Base-by-base conservation (phyloP, 2,113 vertebrate species). In the Clinocottus analis region DNA sequence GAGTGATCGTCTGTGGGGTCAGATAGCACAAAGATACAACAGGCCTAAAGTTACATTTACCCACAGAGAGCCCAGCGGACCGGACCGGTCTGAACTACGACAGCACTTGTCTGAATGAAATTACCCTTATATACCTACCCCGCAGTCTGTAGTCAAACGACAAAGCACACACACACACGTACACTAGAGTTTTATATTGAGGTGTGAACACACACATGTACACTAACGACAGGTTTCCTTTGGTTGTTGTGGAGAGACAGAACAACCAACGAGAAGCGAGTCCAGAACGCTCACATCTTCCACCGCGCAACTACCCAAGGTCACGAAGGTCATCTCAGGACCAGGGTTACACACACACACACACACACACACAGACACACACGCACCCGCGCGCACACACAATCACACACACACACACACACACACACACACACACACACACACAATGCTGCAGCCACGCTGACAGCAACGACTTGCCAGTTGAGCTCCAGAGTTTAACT, bases 1-100 rank as follows among this genome's bases (percentile, higher is more conserved):
- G 97, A 98, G 91, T 98, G 98, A 92, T 99, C 98, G 90, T 99
- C 98, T 99, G 94, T 93, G 93, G 94, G 94, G 75, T 95, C 94
- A 95, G 93, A 95, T 94, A 87, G 88, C 91, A 92, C 73, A 93
- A 87, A 90, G 89, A 92, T 88, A 89, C 90, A 91, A 87, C 88
- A 85, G 71, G 93, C 93, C 94, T 95, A 94, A 95, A 94, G 94
- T 95, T 94, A 95, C 91, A 89, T 92, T 93, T 92, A 95, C 92
- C 90, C 92, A 93, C 90, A 92, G 86, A 82, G 82, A 83, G 77
- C 66, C 75, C 82, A 79, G 77, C 80, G 75, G 76, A 56, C 21
- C 21, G 73, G 65, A 29, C 0, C 66, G 87, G 29, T 49, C 29
- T 10, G 43, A 19, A 33, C 23, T 4, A 19, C 5, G 14, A 45